Evolutionary conservation across 2,797 vertebrate genomes (phyloP), one percentile per base, ranked within the genome.

Genomic region (Eospalax fontanierii): DNA sequence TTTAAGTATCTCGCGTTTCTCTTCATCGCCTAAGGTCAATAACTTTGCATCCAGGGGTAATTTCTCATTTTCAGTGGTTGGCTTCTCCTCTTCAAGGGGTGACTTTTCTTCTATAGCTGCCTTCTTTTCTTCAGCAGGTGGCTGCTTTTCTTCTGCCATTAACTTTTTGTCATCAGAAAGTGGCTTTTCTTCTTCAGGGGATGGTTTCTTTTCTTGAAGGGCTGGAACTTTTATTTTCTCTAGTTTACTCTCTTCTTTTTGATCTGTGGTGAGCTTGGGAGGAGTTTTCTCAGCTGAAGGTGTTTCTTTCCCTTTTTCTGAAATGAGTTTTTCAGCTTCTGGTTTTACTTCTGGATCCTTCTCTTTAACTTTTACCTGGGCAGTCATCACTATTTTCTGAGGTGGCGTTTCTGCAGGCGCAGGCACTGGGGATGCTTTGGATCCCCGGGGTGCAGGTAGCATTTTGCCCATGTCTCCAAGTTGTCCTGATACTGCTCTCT

Each of bases 401-500:
- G 76, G 97, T 12, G 88, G 89, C 15, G 96, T 97, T 83, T 96
- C 97, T 93, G 94, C 57, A 97, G 95, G 26, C 2, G 38, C 93
- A 97, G 98, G 94, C 95, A 96, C 4, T 30, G 96, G 85, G 93
- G 98, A 87, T 84, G 95, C 63, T 79, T 98, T 98, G 61, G 98
- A 89, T 94, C 92, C 88, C 65, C 96, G 76, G 35, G 98, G 97
- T 30, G 97, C 95, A 95, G 98, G 97, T 57, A 98, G 91, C 90
- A 98, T 97, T 98, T 99, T 99, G 83, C 98, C 98, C 93, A 98
- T 96, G 89, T 99, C 98, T 94, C 99, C 99, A 87, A 99, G 98
- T 63, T 99, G 99, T 98, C 99, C 99, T 91, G 98, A 98, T 92
- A 99, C 97, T 63, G 99, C 99, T 98, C 99, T 99, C 97, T 99